Percentiles rank a stretch among this genome's conserved stretches.
These are phyloP conservation scores for Chrysoperla carnea DNA, from an alignment of 1,140 invertebrate genomes.

Conservation along the genomic window DNA sequence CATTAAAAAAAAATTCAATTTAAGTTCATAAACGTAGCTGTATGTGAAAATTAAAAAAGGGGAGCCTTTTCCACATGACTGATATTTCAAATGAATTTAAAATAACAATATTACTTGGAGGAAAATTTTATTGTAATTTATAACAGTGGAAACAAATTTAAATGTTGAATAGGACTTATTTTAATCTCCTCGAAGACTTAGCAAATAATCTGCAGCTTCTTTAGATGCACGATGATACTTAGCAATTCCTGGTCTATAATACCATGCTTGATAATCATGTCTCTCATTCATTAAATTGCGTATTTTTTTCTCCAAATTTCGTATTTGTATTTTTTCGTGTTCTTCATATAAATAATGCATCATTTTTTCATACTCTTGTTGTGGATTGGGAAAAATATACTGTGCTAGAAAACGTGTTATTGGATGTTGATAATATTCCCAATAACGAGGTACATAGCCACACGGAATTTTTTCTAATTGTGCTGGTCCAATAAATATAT, in stretches of 20 bases:
- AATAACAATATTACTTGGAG: too few species aligned
- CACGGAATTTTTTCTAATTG: slow-evolving; percentile 61
- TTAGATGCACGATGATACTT: slow-evolving; percentile 47
- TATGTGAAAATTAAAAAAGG: too few species aligned
- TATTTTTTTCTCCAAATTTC: slow-evolving; percentile 43
- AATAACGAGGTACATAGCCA: slow-evolving; percentile 63
- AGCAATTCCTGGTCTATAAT: slow-evolving; percentile 48
- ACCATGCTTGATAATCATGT: slow-evolving; percentile 71
- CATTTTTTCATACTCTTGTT: slow-evolving; percentile 71
- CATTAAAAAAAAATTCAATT: too few species aligned
- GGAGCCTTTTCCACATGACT: too few species aligned
- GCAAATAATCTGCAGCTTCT: slow-evolving; percentile 33
- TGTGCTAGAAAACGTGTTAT: slow-evolving; percentile 62
- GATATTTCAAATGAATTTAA: too few species aligned
- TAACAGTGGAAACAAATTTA: too few species aligned
- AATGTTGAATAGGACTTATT: too few species aligned
- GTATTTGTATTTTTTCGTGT: slow-evolving; percentile 40
- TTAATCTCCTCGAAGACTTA: slow-evolving; percentile 31
- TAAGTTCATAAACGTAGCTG: too few species aligned
- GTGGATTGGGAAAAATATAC: slow-evolving; percentile 38
- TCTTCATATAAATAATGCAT: slow-evolving; percentile 51
- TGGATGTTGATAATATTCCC: slow-evolving; percentile 77
- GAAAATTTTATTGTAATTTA: too few species aligned
- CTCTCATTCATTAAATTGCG: slow-evolving; percentile 49
- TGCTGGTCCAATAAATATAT: slow-evolving; percentile 76